Base-by-base conservation (phyloP, 2,888 invertebrate genomes). In the Biston betularia region DNA sequence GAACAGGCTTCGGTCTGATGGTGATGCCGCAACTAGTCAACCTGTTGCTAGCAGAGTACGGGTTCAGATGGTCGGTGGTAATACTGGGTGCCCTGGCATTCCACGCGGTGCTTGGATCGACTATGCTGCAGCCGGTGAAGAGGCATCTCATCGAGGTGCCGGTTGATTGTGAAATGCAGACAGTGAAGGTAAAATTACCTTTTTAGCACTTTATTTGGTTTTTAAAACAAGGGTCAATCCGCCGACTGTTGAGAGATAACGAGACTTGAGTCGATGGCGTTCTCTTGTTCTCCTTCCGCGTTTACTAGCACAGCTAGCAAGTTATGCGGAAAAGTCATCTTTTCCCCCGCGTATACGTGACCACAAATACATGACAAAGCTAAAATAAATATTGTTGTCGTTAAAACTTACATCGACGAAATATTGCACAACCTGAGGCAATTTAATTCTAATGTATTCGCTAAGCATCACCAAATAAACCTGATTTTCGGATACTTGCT, bases 1-100 rank as follows among this genome's bases (percentile, higher is more conserved):
- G 97, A 0, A 97, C 97, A 0, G 96, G 97, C 6, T 94, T 97
- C 75, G 97, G 97, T 5, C 95, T 97, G 92, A 95, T 97, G 94
- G 94, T 97, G 68, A 96, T 97, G 95, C 97, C 97, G 0, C 97
- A 97, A 82, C 94, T 96, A 68, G 96, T 97, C 68, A 94, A 95
- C 55, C 74, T 96, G 6, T 87, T 97, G 12, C 88, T 97, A 8
- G 94, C 95, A 54, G 93, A 91, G 64, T 97, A 94, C 78, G 95
- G 94, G 55, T 96, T 96, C 84, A 91, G 95, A 62, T 96, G 96
- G 78, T 94, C 96, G 0, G 95, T 96, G 50, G 92, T 96, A 10
- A 91, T 96, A 73, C 83, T 97, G 68, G 95, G 96, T 0, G 96
- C 94, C 0, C 82, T 96, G 44, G 95, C 96, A 0, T 92, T 96